These are phyloP conservation scores for Diadegma fenestrale DNA, from an alignment of 2,888 invertebrate genomes.

Conservation along the genomic window DNA sequence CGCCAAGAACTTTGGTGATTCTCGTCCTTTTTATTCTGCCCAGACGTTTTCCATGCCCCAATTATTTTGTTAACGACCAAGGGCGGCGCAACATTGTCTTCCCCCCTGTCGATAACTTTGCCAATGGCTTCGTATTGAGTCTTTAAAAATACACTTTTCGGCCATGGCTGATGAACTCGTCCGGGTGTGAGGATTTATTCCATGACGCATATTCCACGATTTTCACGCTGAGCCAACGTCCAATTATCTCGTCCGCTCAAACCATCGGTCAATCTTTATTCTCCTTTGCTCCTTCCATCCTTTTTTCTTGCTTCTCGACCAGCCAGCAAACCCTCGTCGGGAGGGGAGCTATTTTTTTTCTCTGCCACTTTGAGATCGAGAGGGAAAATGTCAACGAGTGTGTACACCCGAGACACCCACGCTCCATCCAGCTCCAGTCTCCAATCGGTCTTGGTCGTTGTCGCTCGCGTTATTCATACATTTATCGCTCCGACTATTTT, in stretches of 20 bases:
- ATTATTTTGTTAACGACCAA: neutral
- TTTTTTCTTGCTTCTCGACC: neutral
- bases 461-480: neutral
- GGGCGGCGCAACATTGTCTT: neutral
- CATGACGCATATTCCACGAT: slow-evolving; percentile 53
- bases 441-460: slow-evolving; percentile 16
- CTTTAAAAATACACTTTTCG: slow-evolving; percentile 1
- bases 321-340: neutral
- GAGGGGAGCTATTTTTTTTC: slow-evolving; percentile 43
- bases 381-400: slow-evolving; percentile 39
- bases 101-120: neutral
- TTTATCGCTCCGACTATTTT: slow-evolving; percentile 5
- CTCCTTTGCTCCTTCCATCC: slow-evolving; percentile 11
- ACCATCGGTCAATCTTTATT: slow-evolving; percentile 37
- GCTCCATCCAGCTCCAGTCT: slow-evolving; percentile 28
- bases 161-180: neutral
- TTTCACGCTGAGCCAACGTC: slow-evolving; percentile 36
- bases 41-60: neutral
- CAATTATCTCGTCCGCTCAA: slow-evolving; percentile 51
- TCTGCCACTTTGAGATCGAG: slow-evolving; percentile 35
- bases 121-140: neutral
- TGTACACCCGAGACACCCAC: slow-evolving; percentile 34
- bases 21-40: neutral
- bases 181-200: slow-evolving; percentile 4
- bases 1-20: neutral